Evolutionary conservation across 2,888 invertebrate species (phyloP), one percentile per base, ranked within the genome.

Genomic region (Scaptomyza flava): DNA sequence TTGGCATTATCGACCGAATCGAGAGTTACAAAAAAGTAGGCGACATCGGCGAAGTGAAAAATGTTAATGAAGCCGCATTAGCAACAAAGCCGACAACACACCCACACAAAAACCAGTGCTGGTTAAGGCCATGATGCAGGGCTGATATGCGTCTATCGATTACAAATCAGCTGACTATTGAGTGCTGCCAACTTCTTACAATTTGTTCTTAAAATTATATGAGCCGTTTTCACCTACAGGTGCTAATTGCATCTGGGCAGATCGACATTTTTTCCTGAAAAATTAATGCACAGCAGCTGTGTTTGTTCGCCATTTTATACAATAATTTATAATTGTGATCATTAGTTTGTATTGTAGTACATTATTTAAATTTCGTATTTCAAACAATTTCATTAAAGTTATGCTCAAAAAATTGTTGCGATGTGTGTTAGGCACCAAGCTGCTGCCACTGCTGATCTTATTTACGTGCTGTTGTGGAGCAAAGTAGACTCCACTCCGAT

Each of bases 281-380:
- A 58, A 65, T 60, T 30, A 52, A 61, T 47, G 62, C 48, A 34
- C 27, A 50, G 12, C 47, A 45, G 20, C 51, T 51, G 59, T 52
- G 7, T 70, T 56, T 57, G 48, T 62, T 68, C 64, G 66, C 82
- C 79, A 81, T 80, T 81, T 79, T 79, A 76, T 79, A 79, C 68
- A 81, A 68, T 79, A 76, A 65, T 65, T 81, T 79, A 81, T 72
- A 79, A 66, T 79, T 76, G 68, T 63, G 58, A 59, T 74, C 34
- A 66, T 65, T 72, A 73, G 50, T 77, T 68, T 65, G 75, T 74
- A 73, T 68, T 65, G 75, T 74, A 73, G 65, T 78, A 81, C 79
- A 79, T 64, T 58, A 62, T 65, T 57, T 59, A 68, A 79, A 72
- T 68, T 68, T 66, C 9, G 79, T 71, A 63, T 61, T 68, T 76